Evolutionary conservation across 2,888 invertebrate species (phyloP).

Genomic region (Megamerina dolium): DNA sequence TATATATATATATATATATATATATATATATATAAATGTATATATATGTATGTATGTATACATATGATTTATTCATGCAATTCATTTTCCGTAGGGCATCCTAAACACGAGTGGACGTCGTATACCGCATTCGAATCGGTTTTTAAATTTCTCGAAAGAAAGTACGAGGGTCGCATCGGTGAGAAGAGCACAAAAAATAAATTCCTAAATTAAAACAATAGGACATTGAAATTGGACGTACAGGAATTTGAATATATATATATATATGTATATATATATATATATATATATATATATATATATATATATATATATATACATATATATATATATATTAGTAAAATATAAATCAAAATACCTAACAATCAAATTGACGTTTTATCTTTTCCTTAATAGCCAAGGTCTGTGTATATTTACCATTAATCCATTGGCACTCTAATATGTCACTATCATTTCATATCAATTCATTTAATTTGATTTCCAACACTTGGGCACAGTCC

Average conservation of each 20-base stretch:
- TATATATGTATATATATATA: background rate
- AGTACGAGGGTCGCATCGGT: too few relatives aligned
- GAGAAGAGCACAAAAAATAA: too few relatives aligned
- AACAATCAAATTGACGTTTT: slow-evolving; percentile 4
- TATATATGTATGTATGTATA: too few relatives aligned
- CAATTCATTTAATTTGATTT: slow-evolving; percentile 45
- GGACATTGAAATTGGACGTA: background rate
- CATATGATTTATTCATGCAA: background rate
- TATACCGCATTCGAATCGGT: slow-evolving; percentile 60
- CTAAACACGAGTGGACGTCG: slow-evolving; percentile 67
- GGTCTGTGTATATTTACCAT: too few relatives aligned
- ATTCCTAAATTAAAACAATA: too few relatives aligned
- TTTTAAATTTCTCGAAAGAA: slow-evolving; percentile 56
- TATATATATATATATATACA: background rate
- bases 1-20: too few relatives aligned
- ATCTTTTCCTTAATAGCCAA: slow-evolving; percentile 19
- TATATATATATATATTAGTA: background rate
- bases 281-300: background rate
- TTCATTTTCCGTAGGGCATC: slow-evolving; percentile 52
- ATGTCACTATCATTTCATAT: slow-evolving; percentile 47
- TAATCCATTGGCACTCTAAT: too few relatives aligned
- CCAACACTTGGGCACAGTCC: slow-evolving; percentile 35
- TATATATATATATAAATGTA: too few relatives aligned
- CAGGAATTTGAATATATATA: background rate
- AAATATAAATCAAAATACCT: background rate